Conservation (phyloP, 2,113 vertebrate species). For the Ploceus nigricollis region DNA sequence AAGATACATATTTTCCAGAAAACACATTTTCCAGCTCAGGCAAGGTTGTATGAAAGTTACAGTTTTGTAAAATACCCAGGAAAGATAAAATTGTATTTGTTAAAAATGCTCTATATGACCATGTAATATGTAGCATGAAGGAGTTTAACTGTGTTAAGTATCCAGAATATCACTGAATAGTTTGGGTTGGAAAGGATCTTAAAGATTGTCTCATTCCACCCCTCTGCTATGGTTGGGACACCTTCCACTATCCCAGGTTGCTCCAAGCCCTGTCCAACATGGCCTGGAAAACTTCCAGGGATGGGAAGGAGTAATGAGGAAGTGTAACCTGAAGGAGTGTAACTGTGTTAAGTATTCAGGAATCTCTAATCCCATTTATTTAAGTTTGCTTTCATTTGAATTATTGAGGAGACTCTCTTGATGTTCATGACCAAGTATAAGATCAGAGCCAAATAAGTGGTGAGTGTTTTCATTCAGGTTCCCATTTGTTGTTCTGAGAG, state of each 20-base stretch:
- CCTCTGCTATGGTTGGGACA: not conserved
- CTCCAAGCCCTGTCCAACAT: not conserved
- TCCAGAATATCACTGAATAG: not conserved
- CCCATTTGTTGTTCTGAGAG: conserved; percentile 66
- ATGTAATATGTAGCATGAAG: not conserved
- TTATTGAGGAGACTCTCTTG: conserved; percentile 67
- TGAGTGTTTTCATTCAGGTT: conserved; percentile 57
- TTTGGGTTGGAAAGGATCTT: not conserved
- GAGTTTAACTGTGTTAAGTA: not conserved
- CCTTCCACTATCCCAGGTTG: not conserved
- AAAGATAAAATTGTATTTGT: not conserved
- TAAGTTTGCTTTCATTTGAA: conserved; percentile 53
- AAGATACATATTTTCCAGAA: not conserved
- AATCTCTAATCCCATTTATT: not conserved
- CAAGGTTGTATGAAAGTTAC: not conserved
- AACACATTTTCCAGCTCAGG: not conserved
- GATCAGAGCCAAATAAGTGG: conserved; percentile 57
- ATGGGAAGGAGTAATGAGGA: not conserved
- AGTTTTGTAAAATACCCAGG: not conserved
- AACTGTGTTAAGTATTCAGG: not conserved
- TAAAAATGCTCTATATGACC: not conserved
- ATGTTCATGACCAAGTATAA: conserved; percentile 44
- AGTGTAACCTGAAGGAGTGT: not conserved
- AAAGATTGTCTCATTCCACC: not conserved
- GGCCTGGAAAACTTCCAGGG: not conserved